Percentiles rank a stretch among this genome's conserved stretches.
Evolutionary conservation across 2,888 invertebrate species (phyloP).

Genomic region (Blera fallax): DNA sequence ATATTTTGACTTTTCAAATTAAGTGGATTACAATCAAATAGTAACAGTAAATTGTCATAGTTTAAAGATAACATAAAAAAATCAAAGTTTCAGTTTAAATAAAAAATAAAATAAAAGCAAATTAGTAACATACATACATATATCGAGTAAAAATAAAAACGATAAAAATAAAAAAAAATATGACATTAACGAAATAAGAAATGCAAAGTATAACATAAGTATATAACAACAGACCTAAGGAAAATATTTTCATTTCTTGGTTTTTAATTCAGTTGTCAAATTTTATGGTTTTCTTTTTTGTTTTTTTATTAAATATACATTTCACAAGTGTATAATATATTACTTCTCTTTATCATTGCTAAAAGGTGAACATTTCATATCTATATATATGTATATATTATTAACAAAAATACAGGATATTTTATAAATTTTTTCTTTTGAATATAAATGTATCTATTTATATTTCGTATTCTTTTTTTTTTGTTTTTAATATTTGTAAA

Average conservation of each 20-base stretch:
- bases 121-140: constrained; percentile 63
- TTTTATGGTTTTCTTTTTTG: background rate
- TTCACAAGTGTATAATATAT: constrained; percentile 40
- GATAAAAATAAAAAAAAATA: constrained; percentile 27
- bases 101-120: constrained; percentile 24
- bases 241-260: constrained; percentile 1
- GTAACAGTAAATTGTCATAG: constrained; percentile 58
- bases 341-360: constrained; percentile 15
- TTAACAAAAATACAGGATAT: constrained; percentile 57
- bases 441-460: constrained; percentile 20
- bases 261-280: constrained; percentile 1
- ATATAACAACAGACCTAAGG: constrained; percentile 18
- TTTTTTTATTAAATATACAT: constrained; percentile 33
- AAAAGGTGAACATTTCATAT: constrained; percentile 21
- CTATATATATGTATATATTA: constrained; percentile 40
- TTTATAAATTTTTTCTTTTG: constrained; percentile 23
- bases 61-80: constrained; percentile 22
- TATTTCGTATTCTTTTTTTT: background rate
- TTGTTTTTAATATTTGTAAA: constrained; percentile 44
- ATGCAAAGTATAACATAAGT: constrained; percentile 63
- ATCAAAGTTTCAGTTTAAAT: constrained; percentile 38
- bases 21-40: constrained; percentile 66
- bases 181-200: constrained; percentile 45
- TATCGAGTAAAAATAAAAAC: constrained; percentile 13
- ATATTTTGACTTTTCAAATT: constrained; percentile 65